Conservation (phyloP, 2,888 invertebrate genomes). For the Congeria kusceri region DNA sequence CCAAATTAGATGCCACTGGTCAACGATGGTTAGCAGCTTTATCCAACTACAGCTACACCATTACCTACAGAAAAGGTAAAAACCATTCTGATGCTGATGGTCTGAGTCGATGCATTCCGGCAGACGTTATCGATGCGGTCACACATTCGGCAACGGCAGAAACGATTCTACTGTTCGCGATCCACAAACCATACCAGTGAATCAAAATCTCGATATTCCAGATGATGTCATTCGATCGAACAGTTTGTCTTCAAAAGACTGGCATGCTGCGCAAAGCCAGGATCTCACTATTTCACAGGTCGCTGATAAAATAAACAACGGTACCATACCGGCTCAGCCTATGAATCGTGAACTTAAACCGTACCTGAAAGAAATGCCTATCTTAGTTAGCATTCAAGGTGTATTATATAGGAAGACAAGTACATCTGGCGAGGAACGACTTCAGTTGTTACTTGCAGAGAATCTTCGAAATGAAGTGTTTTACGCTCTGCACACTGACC, state of each 20-base stretch:
- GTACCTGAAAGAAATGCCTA: not conserved
- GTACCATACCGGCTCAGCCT: too few relatives aligned
- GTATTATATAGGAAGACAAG: not conserved
- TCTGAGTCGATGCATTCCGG: not conserved
- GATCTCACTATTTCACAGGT: too few relatives aligned
- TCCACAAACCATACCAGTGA: too few relatives aligned
- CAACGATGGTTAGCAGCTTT: slow-evolving; percentile 12
- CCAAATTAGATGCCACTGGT: slow-evolving; percentile 1
- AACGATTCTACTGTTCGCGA: too few relatives aligned
- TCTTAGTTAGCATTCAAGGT: not conserved
- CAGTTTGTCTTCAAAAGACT: too few relatives aligned
- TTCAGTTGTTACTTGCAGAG: slow-evolving; percentile 7
- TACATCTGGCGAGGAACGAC: not conserved
- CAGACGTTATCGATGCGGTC: too few relatives aligned
- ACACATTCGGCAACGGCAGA: too few relatives aligned
- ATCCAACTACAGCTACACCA: not conserved
- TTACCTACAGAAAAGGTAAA: slow-evolving; percentile 6
- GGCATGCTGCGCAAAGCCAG: too few relatives aligned
- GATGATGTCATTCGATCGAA: too few relatives aligned
- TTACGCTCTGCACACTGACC: not conserved
- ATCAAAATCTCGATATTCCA: too few relatives aligned
- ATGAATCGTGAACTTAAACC: too few relatives aligned
- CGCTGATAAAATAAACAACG: too few relatives aligned
- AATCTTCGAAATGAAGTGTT: not conserved
- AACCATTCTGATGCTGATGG: slow-evolving; percentile 6